Conservation (phyloP, 1,140 invertebrate species). For the Drosophila ercepeae region DNA sequence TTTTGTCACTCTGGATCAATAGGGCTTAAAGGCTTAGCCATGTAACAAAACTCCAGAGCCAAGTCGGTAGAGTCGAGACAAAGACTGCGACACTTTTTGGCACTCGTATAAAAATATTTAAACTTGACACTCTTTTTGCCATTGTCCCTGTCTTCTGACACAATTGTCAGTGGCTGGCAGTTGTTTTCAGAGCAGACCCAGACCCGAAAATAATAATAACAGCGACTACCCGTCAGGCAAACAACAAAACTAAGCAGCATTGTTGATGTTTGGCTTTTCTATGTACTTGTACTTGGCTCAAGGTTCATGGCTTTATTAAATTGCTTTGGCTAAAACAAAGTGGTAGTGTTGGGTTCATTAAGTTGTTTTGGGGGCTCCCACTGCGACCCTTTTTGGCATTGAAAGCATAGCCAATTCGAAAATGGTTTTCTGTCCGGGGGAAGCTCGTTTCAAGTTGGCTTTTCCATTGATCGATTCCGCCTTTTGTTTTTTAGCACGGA, state of each 20-base stretch:
- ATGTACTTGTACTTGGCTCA: conserved; percentile 72
- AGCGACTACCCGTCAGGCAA: conserved; percentile 22
- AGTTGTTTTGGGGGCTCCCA: conserved; percentile 48
- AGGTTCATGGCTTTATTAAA: conserved; percentile 80
- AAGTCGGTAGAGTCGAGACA: neutral
- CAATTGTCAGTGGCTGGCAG: conserved; percentile 25
- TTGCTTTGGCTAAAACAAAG: conserved; percentile 59
- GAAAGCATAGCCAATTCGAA: conserved; percentile 76
- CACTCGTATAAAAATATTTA: conserved; percentile 61
- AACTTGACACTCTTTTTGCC: conserved; percentile 72
- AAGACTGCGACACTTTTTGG: conserved; percentile 55
- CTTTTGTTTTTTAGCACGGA: conserved; percentile 48
- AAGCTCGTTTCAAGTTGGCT: conserved; percentile 37
- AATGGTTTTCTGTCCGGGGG: conserved; percentile 25
- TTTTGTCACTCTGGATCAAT: conserved; percentile 47
- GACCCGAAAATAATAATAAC: conserved; percentile 57
- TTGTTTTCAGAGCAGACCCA: conserved; percentile 49
- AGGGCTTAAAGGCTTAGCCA: conserved; percentile 58
- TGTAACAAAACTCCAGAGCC: conserved; percentile 50
- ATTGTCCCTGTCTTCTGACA: conserved; percentile 40
- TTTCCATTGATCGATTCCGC: conserved; percentile 55
- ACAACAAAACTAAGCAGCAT: conserved; percentile 14
- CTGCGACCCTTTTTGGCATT: conserved; percentile 64
- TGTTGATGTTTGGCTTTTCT: conserved; percentile 58
- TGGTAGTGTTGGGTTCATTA: conserved; percentile 41